Percentiles rank a stretch among this genome's conserved stretches.
Conservation (phyloP, 1,140 invertebrate genomes). For the Adoxophyes honmai region DNA sequence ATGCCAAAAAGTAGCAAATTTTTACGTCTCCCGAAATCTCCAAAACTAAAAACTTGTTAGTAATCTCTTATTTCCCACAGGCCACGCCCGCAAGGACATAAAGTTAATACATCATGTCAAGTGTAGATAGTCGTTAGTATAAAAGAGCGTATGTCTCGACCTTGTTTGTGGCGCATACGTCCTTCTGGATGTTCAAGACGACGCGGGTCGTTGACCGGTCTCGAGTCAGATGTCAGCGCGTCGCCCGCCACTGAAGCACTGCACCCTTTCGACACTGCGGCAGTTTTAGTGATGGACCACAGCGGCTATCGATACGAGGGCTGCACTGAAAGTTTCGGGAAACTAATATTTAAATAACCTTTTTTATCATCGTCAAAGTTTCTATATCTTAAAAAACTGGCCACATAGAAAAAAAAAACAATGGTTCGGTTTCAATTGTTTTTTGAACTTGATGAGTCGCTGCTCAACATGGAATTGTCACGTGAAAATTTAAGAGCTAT, state of each 20-base stretch:
- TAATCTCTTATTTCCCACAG: not conserved
- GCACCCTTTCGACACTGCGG: constrained; percentile 66
- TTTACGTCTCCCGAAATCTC: too few species aligned
- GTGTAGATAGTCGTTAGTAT: not conserved
- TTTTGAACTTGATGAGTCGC: too few species aligned
- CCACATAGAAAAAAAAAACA: too few species aligned
- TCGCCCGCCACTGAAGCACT: constrained; percentile 47
- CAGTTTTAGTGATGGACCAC: constrained; percentile 38
- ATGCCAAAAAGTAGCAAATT: too few species aligned
- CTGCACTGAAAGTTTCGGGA: not conserved
- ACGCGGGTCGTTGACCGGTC: constrained; percentile 45
- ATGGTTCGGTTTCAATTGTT: too few species aligned
- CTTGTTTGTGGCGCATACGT: not conserved
- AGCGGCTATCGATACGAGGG: constrained; percentile 23
- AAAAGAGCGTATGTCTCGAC: not conserved
- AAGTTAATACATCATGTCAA: constrained; percentile 11
- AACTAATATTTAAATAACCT: too few species aligned
- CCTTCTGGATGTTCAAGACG: not conserved
- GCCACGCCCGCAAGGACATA: not conserved
- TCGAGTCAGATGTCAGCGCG: constrained; percentile 58
- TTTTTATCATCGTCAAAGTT: too few species aligned
- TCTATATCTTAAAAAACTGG: too few species aligned
- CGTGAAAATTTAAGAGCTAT: too few species aligned
- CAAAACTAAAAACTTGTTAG: too few species aligned
- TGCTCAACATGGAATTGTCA: too few species aligned